Base-by-base conservation (phyloP, 37 sponge, comb jelly and placozoan genomes). In the Halichondria panicea region DNA sequence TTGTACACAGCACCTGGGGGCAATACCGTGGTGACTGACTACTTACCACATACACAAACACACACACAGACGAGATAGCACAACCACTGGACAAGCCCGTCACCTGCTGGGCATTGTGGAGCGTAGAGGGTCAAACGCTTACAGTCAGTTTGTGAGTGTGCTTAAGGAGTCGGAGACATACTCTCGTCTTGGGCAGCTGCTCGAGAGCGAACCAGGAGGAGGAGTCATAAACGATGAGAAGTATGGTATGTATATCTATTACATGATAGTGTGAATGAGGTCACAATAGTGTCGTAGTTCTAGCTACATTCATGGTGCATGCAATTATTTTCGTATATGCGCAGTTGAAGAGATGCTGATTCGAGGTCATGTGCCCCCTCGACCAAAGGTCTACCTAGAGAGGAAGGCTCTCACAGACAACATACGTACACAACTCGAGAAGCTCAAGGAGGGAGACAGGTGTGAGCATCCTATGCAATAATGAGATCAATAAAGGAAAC, bases 311-410 rank as follows among this genome's bases (percentile, higher is more conserved):
- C 70, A 37, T 58, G 13, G 60, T 68, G 79, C 13, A 50, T 79
- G 70, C 2, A 21, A 13, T n/a, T 3, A 24, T 69, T n/a, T 45
- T 2, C 42, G 24, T 45, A 38, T 34, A 40, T 36, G 36, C 59
- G 22, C 55, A 77, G 83, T 90, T 13, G 81, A 75, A 15, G 81
- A 79, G 37, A 63, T 80, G 6, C 55, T 86, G 58, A 72, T 68
- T 40, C 37, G 48, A 48, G 87, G 81, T 35, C 87, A 86, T 45
- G 81, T 86, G 32, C 87, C 87, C 24, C 87, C 87, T 22, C 40
- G 62, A 13, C 66, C 54, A 9, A 31, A 35, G 22, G 55, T 68
- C 25, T 70, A 71, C n/a, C 66, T 88, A 27, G 72, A 78, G 65
- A 76, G 84, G 38, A 44, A 31, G 24, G 61, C 24, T 22, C 18